A percentile compares a stretch with the other conserved stretches of the same genome.
Evolutionary conservation across 2,888 invertebrate species (phyloP).

Genomic region (Tipula unca): DNA sequence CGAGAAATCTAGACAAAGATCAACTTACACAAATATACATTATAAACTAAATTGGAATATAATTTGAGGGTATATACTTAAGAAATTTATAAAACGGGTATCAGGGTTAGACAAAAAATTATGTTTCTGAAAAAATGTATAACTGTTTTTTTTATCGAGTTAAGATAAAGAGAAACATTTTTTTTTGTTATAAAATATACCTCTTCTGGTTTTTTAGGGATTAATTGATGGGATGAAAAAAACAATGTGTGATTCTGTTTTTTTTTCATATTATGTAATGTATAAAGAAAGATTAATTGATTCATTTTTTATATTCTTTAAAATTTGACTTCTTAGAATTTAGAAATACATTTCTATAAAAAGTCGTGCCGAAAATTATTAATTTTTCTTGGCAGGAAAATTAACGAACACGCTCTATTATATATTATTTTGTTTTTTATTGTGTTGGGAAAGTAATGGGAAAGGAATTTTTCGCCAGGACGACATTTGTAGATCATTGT

Average conservation of each 20-base stretch:
- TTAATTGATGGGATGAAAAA: background rate
- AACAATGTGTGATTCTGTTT: background rate
- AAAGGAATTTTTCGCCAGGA: background rate
- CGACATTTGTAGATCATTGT: background rate
- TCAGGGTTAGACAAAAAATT: background rate
- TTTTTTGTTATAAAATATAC: background rate
- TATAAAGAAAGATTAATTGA: background rate
- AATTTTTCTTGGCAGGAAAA: background rate
- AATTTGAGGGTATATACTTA: background rate
- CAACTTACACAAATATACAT: background rate
- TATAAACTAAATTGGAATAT: background rate
- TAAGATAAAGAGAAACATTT: background rate
- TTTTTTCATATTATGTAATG: background rate
- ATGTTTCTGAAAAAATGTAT: background rate
- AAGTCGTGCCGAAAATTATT: background rate
- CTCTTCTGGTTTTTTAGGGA: background rate
- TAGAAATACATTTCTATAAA: background rate
- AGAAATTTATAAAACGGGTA: background rate
- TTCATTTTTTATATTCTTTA: background rate
- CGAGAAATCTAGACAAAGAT: background rate
- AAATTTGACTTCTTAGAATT: background rate
- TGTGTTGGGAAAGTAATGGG: background rate
- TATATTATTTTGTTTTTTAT: background rate
- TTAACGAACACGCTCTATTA: background rate
- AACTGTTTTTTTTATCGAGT: background rate